Evolutionary conservation across 1,140 invertebrate species (phyloP).

Genomic region (Zelostemma sp.): DNA sequence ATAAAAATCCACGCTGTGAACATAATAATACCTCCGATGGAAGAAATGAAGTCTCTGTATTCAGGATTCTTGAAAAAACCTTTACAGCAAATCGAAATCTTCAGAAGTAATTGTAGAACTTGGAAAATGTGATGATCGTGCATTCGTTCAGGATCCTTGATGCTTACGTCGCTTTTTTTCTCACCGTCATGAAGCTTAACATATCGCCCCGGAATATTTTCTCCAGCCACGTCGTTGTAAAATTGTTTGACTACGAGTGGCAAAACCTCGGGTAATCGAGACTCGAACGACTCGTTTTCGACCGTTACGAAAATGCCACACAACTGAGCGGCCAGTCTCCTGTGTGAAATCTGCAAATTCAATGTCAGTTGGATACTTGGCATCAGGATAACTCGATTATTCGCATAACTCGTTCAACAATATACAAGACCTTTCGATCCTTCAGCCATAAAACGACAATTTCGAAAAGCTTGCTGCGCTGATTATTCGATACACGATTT

Average conservation of each 20-base stretch:
- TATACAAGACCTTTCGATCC: constrained; percentile 75
- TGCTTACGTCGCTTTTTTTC: constrained; percentile 26
- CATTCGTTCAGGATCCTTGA: constrained; percentile 65
- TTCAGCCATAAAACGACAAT: constrained; percentile 77
- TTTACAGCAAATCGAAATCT: constrained; percentile 72
- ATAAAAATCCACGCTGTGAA: background rate
- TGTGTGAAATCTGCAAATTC: constrained; percentile 62
- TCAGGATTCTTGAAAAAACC: constrained; percentile 69
- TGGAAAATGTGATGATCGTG: constrained; percentile 82
- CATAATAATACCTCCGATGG: constrained; percentile 69
- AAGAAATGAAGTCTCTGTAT: constrained; percentile 63
- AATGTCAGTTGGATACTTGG: too few species aligned
- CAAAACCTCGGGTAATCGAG: constrained; percentile 69
- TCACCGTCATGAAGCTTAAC: constrained; percentile 52
- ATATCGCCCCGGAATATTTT: constrained; percentile 55
- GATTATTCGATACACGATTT: constrained; percentile 69
- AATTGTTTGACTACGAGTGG: constrained; percentile 70
- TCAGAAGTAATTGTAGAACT: constrained; percentile 75
- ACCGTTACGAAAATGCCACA: constrained; percentile 80
- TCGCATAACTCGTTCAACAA: too few species aligned
- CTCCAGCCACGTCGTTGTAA: constrained; percentile 39
- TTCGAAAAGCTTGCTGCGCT: constrained; percentile 76
- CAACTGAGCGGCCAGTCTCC: constrained; percentile 74
- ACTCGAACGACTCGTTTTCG: constrained; percentile 77
- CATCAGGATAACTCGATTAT: too few species aligned